A percentile compares a stretch with the other conserved stretches of the same genome.
Conservation (phyloP, 2,888 invertebrate genomes). For the Griposia aprilina region DNA sequence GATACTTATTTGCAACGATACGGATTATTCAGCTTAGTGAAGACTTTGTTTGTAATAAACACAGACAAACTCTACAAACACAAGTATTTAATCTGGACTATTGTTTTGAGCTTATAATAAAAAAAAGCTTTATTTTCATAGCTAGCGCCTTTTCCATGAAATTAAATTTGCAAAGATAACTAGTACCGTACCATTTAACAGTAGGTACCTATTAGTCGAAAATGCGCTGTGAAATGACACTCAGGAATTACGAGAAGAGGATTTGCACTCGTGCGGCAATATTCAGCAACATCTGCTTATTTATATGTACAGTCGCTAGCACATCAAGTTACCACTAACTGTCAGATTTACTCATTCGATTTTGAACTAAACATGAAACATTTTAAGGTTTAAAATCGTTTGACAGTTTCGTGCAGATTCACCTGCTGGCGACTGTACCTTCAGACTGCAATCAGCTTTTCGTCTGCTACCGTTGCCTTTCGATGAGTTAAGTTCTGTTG, state of each 20-base stretch:
- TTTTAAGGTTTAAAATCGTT: too few relatives aligned
- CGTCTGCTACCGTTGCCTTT: too few relatives aligned
- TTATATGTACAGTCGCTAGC: background rate
- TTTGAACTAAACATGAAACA: too few relatives aligned
- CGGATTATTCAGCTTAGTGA: background rate
- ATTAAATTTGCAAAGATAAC: background rate
- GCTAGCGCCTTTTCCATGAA: background rate
- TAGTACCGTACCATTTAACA: too few relatives aligned
- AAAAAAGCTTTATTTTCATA: background rate
- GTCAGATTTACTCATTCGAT: too few relatives aligned
- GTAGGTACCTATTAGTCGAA: too few relatives aligned
- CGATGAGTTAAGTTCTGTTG: too few relatives aligned
- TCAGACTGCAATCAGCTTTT: too few relatives aligned
- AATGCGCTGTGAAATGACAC: background rate
- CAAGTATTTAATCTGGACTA: background rate
- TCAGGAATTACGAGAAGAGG: background rate
- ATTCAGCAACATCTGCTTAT: too few relatives aligned
- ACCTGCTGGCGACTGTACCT: too few relatives aligned
- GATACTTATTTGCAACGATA: background rate
- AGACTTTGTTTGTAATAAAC: background rate
- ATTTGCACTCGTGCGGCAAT: background rate
- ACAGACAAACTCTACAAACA: background rate
- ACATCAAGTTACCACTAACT: too few relatives aligned
- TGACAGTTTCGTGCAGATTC: too few relatives aligned
- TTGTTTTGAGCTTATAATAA: background rate